Conservation (phyloP, 1,140 invertebrate genomes). For the Orius insidiosus region DNA sequence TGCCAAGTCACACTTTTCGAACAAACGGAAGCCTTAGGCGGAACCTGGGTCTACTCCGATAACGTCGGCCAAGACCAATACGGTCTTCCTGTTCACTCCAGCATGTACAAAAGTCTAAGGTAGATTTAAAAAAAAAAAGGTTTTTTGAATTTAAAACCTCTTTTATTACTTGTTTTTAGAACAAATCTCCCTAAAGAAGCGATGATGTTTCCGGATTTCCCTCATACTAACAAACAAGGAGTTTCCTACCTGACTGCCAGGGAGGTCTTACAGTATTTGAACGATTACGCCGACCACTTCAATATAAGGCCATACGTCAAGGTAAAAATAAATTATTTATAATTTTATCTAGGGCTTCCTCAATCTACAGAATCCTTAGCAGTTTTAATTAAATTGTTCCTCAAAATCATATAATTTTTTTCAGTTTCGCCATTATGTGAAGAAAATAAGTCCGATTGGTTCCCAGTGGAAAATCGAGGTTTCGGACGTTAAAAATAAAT, state of each 20-base stretch:
- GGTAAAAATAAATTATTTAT: slow-evolving; percentile 28
- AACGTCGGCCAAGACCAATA: slow-evolving; percentile 32
- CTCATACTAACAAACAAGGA: slow-evolving; percentile 26
- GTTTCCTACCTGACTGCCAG: slow-evolving; percentile 19
- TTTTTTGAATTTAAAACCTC: no score
- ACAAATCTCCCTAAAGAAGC: slow-evolving; percentile 79
- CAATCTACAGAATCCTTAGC: no score
- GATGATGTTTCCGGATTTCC: slow-evolving; percentile 74
- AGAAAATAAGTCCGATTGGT: not conserved
- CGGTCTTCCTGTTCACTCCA: slow-evolving; percentile 43
- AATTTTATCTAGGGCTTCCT: no score
- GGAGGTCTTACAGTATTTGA: slow-evolving; percentile 7
- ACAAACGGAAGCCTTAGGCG: slow-evolving; percentile 39
- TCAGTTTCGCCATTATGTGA: slow-evolving; percentile 11
- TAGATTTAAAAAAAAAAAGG: no score
- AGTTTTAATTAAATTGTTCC: no score
- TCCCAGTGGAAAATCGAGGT: slow-evolving; percentile 13
- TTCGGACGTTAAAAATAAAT: slow-evolving; percentile 26
- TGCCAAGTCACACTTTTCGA: slow-evolving; percentile 36
- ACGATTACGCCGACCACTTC: slow-evolving; percentile 52
- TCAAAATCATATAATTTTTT: no score
- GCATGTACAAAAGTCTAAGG: slow-evolving; percentile 42
- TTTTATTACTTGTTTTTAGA: slow-evolving; percentile 29
- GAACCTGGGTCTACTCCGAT: slow-evolving; percentile 54
- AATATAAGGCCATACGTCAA: slow-evolving; percentile 45